Percentiles rank a stretch among this genome's conserved stretches.
These are phyloP conservation scores for Benitochromis conjunctus DNA, from an alignment of 2,113 vertebrate genomes.

Conservation along the genomic window DNA sequence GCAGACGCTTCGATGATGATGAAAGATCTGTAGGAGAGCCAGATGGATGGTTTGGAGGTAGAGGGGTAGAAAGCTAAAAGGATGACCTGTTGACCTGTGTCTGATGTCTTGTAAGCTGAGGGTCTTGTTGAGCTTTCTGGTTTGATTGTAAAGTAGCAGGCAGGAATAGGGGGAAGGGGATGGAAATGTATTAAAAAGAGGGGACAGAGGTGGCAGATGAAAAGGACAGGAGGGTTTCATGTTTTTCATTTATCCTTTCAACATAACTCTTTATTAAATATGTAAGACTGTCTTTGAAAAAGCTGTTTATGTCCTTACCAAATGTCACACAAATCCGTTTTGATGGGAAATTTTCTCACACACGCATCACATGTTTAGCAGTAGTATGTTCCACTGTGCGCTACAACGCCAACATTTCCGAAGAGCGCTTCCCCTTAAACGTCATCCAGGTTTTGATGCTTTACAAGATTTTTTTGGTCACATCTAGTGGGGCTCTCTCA, in stretches of 20 bases:
- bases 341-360: neutral
- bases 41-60: constrained; percentile 51
- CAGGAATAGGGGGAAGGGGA: neutral
- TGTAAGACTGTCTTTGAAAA: neutral
- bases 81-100: constrained; percentile 59
- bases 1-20: constrained; percentile 37
- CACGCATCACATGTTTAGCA: neutral
- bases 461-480: neutral
- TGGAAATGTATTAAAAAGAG: neutral
- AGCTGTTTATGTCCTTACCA: neutral
- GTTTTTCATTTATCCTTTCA: neutral
- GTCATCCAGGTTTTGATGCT: neutral
- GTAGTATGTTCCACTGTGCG: neutral
- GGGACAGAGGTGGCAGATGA: neutral
- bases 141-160: constrained; percentile 49
- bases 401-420: neutral
- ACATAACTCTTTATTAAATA: neutral
- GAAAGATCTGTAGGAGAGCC: constrained; percentile 43
- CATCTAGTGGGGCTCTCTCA: neutral
- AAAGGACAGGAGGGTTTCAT: neutral
- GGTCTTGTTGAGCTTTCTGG: constrained; percentile 38
- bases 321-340: neutral
- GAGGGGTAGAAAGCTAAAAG: constrained; percentile 50
- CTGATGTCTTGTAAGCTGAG: constrained; percentile 55
- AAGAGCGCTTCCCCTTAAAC: neutral